Conservation (phyloP, 1,140 invertebrate genomes). For the Rhizoglyphus robini region DNA sequence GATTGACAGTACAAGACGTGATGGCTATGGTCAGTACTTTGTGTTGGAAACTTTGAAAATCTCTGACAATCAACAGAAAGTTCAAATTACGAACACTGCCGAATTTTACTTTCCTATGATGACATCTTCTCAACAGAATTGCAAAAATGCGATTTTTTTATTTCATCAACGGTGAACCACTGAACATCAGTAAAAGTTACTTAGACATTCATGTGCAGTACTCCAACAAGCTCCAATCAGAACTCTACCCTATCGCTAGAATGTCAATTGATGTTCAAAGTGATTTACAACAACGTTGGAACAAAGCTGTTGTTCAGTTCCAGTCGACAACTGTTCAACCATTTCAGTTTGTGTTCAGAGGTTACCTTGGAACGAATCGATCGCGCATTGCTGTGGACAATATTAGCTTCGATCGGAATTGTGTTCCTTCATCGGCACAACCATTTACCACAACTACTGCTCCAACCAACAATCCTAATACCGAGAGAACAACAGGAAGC, state of each 20-base stretch:
- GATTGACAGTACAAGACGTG: not conserved
- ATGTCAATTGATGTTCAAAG: not conserved
- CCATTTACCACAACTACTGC: not conserved
- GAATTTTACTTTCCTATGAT: not conserved
- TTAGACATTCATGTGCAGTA: not conserved
- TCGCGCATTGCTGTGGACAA: conserved; percentile 23
- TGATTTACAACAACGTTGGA: not conserved
- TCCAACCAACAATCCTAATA: not conserved
- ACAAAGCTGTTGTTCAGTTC: not conserved
- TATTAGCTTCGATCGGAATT: conserved; percentile 22
- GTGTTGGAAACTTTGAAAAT: not conserved
- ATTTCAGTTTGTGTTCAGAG: conserved; percentile 13
- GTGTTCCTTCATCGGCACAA: not conserved
- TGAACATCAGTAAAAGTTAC: not conserved
- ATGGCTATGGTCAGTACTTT: not conserved
- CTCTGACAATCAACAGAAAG: not conserved
- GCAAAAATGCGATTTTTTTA: not conserved
- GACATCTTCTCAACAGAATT: not conserved
- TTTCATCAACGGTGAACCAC: not conserved
- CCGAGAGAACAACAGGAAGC: not conserved
- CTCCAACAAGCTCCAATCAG: not conserved
- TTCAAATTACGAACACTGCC: not conserved
- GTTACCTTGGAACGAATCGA: not conserved
- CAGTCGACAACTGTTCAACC: not conserved
- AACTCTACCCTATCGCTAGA: not conserved